Conservation (phyloP, 2,888 invertebrate genomes). For the Mimas tiliae region DNA sequence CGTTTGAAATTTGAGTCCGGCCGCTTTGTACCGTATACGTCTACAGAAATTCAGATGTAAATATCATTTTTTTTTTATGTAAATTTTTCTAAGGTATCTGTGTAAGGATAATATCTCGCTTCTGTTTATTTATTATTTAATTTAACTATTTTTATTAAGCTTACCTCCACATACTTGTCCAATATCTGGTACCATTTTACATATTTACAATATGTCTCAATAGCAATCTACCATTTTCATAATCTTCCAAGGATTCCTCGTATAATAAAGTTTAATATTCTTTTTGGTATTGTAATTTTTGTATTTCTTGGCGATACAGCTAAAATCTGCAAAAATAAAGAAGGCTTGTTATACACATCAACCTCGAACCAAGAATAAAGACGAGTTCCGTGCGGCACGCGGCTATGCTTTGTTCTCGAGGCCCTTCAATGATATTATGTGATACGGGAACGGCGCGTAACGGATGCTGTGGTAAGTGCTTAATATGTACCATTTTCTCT, state of each 20-base stretch:
- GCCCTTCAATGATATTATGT: not conserved
- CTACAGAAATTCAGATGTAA: too few relatives aligned
- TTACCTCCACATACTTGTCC: constrained; percentile 29
- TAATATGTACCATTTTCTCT: too few relatives aligned
- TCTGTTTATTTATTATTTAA: too few relatives aligned
- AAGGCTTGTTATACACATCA: not conserved
- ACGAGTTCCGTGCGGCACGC: not conserved
- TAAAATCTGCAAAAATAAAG: constrained; percentile 51
- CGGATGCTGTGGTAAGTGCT: too few relatives aligned
- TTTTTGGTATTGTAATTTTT: constrained; percentile 48
- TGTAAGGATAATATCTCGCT: too few relatives aligned
- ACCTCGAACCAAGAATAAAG: not conserved
- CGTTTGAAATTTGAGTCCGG: too few relatives aligned
- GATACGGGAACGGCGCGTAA: not conserved
- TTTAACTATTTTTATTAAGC: too few relatives aligned
- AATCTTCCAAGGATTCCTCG: constrained; percentile 50
- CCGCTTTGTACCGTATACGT: too few relatives aligned
- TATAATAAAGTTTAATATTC: constrained; percentile 44
- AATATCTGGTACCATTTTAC: constrained; percentile 20
- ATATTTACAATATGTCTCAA: constrained; percentile 23
- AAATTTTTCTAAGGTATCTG: too few relatives aligned
- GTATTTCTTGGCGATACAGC: constrained; percentile 45
- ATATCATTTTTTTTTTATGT: too few relatives aligned
- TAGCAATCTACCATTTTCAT: constrained; percentile 35
- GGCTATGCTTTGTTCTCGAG: not conserved